phyloP scores from a whole-genome alignment of 2,888 invertebrate genomes.

The Monochamus alternatus region DNA sequence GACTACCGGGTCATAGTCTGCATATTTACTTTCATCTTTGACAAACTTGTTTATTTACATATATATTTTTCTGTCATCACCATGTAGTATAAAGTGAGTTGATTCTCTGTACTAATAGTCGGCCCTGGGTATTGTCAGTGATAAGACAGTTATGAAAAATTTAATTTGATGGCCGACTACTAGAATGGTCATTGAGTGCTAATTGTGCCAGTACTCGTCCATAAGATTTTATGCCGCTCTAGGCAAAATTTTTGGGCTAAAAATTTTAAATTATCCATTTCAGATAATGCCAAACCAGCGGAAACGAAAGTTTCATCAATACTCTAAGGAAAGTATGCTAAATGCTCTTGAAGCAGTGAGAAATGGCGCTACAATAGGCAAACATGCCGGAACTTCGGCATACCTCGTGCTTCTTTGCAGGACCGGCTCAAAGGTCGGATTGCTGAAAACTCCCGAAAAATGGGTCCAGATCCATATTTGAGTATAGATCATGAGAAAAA shows the following conservation, averaged over 20 bases:
- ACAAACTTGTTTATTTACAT: conserved; percentile 33
- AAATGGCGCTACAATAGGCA: conserved; percentile 40
- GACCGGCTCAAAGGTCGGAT: conserved; percentile 42
- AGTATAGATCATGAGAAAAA: conserved; percentile 40
- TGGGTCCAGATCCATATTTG: conserved; percentile 42
- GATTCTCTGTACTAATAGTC: conserved; percentile 39
- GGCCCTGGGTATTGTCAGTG: conserved; percentile 31
- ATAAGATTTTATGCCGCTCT: conserved; percentile 14
- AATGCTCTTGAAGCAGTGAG: conserved; percentile 38
- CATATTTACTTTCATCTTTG: conserved; percentile 36
- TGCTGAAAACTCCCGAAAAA: conserved; percentile 35
- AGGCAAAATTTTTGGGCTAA: conserved; percentile 11
- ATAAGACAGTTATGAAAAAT: conserved; percentile 27
- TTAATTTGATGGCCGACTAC: conserved; percentile 14
- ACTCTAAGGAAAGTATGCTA: conserved; percentile 18
- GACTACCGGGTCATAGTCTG: conserved; percentile 36
- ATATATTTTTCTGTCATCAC: conserved; percentile 29
- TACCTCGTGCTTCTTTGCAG: conserved; percentile 41
- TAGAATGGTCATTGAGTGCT: not conserved
- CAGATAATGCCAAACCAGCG: conserved; percentile 35
- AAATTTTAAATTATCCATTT: conserved; percentile 16
- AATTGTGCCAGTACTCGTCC: conserved; percentile 8
- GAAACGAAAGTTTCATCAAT: conserved; percentile 35
- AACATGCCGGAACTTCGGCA: conserved; percentile 36
- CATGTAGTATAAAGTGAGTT: conserved; percentile 28